Evolutionary conservation across 2,888 invertebrate species (phyloP).

Genomic region (Trilocha varians): DNA sequence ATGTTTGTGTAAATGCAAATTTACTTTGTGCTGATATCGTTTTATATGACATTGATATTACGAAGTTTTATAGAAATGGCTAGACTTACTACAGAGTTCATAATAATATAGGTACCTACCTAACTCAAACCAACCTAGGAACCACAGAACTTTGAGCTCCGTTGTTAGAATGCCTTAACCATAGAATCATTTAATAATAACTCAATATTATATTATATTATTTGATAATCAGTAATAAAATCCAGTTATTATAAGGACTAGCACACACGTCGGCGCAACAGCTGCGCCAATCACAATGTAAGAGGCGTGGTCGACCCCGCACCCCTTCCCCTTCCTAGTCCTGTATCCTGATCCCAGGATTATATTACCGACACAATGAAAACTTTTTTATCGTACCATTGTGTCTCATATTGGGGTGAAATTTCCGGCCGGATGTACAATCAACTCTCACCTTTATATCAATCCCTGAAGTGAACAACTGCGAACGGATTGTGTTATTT

Average conservation of each 20-base stretch:
- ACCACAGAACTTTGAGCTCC: no score
- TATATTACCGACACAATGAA: conserved; percentile 61
- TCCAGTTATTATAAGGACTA: conserved; percentile 34
- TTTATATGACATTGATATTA: no score
- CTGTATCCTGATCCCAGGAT: conserved; percentile 56
- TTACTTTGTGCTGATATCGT: no score
- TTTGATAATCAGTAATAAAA: conserved; percentile 19
- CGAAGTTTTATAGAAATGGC: no score
- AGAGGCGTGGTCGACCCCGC: conserved; percentile 55
- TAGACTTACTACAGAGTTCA: no score
- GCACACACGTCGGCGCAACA: conserved; percentile 50
- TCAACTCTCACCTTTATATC: conserved; percentile 61
- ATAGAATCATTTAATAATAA: not conserved
- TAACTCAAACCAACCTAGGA: no score
- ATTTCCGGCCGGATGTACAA: conserved; percentile 71
- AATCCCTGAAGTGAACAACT: conserved; percentile 53
- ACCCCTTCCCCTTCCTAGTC: conserved; percentile 28
- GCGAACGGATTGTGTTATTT: conserved; percentile 39
- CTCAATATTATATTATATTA: not conserved
- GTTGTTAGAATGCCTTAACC: no score
- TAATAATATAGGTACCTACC: no score
- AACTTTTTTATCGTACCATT: conserved; percentile 65
- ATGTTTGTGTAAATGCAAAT: not conserved
- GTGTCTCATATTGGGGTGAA: conserved; percentile 64
- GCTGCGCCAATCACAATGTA: conserved; percentile 72